phyloP scores from a whole-genome alignment of 1,140 invertebrate species.

The Chionoecetes opilio region DNA sequence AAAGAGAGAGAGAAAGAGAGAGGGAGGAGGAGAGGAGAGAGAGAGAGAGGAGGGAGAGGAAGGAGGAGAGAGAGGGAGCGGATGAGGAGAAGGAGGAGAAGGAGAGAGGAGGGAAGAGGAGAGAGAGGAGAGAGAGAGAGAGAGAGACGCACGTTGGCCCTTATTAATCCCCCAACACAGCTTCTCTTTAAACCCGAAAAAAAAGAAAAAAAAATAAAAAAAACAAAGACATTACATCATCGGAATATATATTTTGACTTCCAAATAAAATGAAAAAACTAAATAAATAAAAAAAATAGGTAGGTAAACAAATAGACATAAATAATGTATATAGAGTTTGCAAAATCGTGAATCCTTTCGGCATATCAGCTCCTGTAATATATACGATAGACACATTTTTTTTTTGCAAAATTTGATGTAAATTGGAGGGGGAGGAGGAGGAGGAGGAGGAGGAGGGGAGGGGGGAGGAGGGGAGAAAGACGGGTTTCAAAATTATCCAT shows the following conservation, averaged over 20 bases:
- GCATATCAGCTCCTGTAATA: not conserved
- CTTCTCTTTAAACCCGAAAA: not conserved
- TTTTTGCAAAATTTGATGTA: not conserved
- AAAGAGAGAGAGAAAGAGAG: too few species aligned
- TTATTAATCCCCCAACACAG: too few species aligned
- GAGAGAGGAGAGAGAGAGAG: too few species aligned
- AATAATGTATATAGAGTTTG: not conserved
- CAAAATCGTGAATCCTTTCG: not conserved
- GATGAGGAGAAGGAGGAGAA: too few species aligned
- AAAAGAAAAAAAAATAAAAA: not conserved
- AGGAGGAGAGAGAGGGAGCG: too few species aligned
- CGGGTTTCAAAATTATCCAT: too few species aligned
- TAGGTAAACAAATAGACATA: not conserved
- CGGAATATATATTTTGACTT: not conserved
- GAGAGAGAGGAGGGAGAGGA: too few species aligned
- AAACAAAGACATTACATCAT: not conserved
- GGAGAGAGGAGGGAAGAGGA: too few species aligned
- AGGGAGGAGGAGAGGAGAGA: too few species aligned
- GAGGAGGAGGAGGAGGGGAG: not conserved
- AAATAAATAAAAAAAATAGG: not conserved
- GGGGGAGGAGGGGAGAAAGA: not conserved
- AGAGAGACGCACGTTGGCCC: not conserved
- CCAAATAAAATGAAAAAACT: too few species aligned
- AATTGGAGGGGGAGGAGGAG: not conserved
- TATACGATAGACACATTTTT: not conserved